Conservation (phyloP, 1,140 invertebrate genomes). For the Trichonephila clavata region DNA sequence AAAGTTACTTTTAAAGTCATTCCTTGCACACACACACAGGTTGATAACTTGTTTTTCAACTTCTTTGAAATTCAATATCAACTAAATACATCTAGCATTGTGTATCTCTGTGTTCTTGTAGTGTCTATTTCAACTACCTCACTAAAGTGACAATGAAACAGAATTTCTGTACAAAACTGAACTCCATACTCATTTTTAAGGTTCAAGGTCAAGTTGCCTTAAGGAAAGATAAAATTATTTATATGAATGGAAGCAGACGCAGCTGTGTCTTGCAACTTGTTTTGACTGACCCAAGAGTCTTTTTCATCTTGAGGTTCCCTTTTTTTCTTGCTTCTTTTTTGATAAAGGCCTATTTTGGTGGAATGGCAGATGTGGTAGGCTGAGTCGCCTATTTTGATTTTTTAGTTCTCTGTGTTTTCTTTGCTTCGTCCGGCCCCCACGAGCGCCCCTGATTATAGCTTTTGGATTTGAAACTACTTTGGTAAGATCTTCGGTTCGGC, state of each 20-base stretch:
- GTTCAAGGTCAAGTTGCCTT: not conserved
- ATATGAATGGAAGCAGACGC: constrained; percentile 41
- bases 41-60: too few relatives aligned
- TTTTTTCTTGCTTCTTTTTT: too few relatives aligned
- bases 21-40: too few relatives aligned
- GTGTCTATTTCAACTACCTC: too few relatives aligned
- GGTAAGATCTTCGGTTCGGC: not conserved
- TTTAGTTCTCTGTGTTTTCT: not conserved
- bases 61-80: too few relatives aligned
- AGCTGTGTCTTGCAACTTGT: constrained; percentile 60
- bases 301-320: too few relatives aligned
- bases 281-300: constrained; percentile 18
- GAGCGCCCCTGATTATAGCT: not conserved
- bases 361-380: constrained; percentile 1
- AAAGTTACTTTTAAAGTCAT: too few relatives aligned
- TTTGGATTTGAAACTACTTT: not conserved
- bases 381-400: not conserved
- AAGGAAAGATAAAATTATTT: not conserved
- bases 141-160: too few relatives aligned
- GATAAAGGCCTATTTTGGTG: not conserved
- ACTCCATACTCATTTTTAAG: too few relatives aligned
- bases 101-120: too few relatives aligned
- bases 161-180: too few relatives aligned
- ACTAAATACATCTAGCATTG: too few relatives aligned
- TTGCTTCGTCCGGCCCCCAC: not conserved